Evolutionary conservation across 1,140 invertebrate genomes (phyloP), one percentile per base, ranked within the genome.

Genomic region (Paralvinella palmiformis): DNA sequence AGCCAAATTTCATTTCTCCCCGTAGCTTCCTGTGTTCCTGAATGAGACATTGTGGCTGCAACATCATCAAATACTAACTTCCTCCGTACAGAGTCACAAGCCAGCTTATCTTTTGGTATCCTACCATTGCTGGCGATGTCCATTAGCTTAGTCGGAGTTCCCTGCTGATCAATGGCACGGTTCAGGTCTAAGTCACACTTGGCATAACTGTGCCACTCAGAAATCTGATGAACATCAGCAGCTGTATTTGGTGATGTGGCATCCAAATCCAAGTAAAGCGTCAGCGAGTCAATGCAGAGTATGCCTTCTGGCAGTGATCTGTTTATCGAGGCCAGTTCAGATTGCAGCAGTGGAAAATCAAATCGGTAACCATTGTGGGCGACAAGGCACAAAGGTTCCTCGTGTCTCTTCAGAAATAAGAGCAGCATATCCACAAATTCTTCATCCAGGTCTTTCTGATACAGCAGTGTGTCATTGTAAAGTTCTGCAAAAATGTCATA

Each of bases 281-380:
- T 20, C 17, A 57, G n/a, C n/a, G 55, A 57, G 29, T 57, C 55
- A 33, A 32, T 22, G 33, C 55, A 57, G 20, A 57, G 17, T 0
- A 57, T 20, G 13, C 55, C 33, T 7, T 3, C 3, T 32, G 33
- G 55, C 33, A 57, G 29, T 31, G 29, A 13, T 17, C 22, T 27
- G 2, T 3, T n/a, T 6, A 57, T 13, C 20, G 22, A 6, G 10
- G 27, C 24, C 10, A 88, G 78, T 71, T 88, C 85, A 7, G 83
- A 78, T 65, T 83, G 77, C 15, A 91, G 69, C 63, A 90, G 83
- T 41, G 88, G 88, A 81, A 84, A 91, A 76, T 90, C 89, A 79
- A 89, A 90, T 15, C 45, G 62, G 68, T 86, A 83, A 13, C 89
- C 89, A 83, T 90, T 90, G 63, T 91, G 88, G 3, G 88, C 87